Conservation (phyloP, 92 coral and sea anemone species). For the Epizoanthus stellaris region DNA sequence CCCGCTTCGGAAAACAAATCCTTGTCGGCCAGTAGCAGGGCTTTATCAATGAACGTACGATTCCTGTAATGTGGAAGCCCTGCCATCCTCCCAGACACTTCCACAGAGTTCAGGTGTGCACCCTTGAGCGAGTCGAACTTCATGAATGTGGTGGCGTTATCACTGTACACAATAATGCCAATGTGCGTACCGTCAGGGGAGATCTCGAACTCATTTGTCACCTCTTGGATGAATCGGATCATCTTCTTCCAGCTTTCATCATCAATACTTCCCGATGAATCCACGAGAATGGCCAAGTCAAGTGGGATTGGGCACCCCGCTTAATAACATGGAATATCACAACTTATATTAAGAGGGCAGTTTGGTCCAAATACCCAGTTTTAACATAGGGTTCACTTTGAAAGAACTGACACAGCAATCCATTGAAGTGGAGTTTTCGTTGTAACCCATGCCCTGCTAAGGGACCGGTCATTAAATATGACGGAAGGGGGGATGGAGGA, state of each 20-base stretch:
- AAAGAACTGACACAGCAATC: no score
- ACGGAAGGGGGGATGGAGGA: no score
- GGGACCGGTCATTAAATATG: no score
- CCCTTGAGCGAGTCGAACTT: conserved; percentile 80
- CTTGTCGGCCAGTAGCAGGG: conserved; percentile 67
- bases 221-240: conserved; percentile 9
- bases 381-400: no score
- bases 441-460: no score
- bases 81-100: conserved; percentile 67
- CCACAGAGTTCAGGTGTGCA: conserved; percentile 68
- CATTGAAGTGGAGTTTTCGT: no score
- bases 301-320: conserved; percentile 36
- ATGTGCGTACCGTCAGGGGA: conserved; percentile 22
- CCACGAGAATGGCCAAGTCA: conserved; percentile 20
- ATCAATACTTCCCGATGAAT: conserved; percentile 34
- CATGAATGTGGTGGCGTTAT: conserved; percentile 63
- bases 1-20: conserved; percentile 70
- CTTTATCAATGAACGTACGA: conserved; percentile 80
- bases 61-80: conserved; percentile 71
- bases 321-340: neutral
- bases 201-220: conserved; percentile 19
- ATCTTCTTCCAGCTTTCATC: conserved; percentile 24
- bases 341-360: no score
- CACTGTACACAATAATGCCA: conserved; percentile 70
- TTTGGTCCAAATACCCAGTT: no score